Base-by-base conservation (phyloP, 2,888 invertebrate genomes). In the Callyntrura sp. region DNA sequence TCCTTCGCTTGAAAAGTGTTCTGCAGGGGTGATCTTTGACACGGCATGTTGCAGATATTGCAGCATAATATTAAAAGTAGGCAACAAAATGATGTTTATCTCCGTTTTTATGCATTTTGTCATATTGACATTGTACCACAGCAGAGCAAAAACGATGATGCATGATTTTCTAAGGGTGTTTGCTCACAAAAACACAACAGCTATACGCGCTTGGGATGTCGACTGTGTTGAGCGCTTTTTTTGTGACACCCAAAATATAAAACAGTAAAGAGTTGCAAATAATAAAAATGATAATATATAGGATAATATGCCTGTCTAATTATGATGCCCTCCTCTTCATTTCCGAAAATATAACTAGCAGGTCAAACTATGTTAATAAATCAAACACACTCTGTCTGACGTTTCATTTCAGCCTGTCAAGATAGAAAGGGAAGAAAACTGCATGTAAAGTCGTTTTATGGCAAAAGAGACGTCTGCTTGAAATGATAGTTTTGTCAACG, bases 1-100 rank as follows among this genome's bases (percentile, higher is more conserved):
- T 88, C 43, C 87, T 45, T 28, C 17, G 87, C n/a, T 17, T 79
- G 65, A 86, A 86, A 82, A 68, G 43, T 60, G 60, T 88, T 88
- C 60, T 88, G 68, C 60, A 73, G n/a, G 62, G 82, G 35, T 88
- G 81, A 82, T 88, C 87, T 86, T 68, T 88, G 73, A 88, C 81
- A 88, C 45, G 55, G 35, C 87, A 82, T 51, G 87, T 60, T 79
- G 78, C 83, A 83, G 85, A 45, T 51, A 25, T 73, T 85, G 45
- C 35, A 35, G 12, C 43, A 35, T 25, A 70, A 11, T 85, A 43
- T 68, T 57, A 43, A 85, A 87, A 88, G 87, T 88, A 88, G 87
- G 87, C 28, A 88, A 82, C 51, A 17, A 51, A 48, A 48, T 51
- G 57, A 85, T 85, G 57, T 73, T 43, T 65, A 84, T 84, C 70